Evolutionary conservation across 1,140 invertebrate species (phyloP).

Genomic region (Drosophila littoralis): DNA sequence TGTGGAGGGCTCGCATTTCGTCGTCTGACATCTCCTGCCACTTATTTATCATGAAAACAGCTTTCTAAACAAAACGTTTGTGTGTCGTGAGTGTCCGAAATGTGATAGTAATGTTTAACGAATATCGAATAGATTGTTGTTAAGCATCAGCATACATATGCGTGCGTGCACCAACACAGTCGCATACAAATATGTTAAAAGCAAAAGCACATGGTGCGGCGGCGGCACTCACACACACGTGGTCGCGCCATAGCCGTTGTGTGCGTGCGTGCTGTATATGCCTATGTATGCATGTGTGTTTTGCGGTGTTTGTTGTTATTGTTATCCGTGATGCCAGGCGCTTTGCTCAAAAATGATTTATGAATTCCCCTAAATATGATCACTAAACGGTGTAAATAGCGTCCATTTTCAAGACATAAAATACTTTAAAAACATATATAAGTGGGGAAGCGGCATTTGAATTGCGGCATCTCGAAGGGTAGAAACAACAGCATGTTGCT

Average conservation of each 20-base stretch:
- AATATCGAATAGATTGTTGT: constrained; percentile 54
- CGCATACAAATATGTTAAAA: constrained; percentile 53
- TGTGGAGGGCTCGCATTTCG: constrained; percentile 25
- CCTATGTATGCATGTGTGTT: neutral
- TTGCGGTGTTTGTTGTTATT: constrained; percentile 47
- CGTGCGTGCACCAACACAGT: constrained; percentile 1
- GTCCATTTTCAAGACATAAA: neutral
- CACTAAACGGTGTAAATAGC: neutral
- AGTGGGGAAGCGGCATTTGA: neutral
- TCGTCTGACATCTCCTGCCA: constrained; percentile 8
- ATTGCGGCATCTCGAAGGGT: constrained; percentile 1
- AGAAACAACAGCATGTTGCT: constrained; percentile 62
- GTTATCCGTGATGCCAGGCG: constrained; percentile 9
- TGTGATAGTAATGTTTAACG: constrained; percentile 51
- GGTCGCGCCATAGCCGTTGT: constrained; percentile 17
- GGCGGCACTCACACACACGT: constrained; percentile 43
- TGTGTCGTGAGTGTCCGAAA: constrained; percentile 41
- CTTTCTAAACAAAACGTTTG: constrained; percentile 63
- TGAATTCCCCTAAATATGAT: neutral
- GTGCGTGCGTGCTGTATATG: constrained; percentile 24
- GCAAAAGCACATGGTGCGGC: constrained; percentile 53
- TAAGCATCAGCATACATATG: constrained; percentile 42
- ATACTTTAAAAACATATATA: neutral
- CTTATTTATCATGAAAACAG: constrained; percentile 35
- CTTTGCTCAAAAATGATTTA: neutral